Base-by-base conservation (phyloP, 2,888 invertebrate species). In the Microctonus hyperodae region DNA sequence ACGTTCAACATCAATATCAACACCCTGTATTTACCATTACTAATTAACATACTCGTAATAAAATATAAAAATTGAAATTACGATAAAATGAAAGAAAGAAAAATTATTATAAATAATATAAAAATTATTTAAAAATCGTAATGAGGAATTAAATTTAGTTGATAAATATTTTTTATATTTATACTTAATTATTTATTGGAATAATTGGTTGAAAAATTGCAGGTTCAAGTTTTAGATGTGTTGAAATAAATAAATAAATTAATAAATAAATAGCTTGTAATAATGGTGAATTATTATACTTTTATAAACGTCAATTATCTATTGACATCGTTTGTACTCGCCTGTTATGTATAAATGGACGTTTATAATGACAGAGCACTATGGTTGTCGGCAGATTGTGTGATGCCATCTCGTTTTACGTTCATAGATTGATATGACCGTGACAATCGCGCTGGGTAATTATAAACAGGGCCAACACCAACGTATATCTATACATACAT, bases 381-480 rank as follows among this genome's bases (percentile, higher is more conserved):
- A 6, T n/a, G 16, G 44, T 16, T 44, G 44, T 16, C 16, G 20
- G 44, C 6, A 16, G 16, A n/a, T 20, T 44, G 20, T 44, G 44
- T n/a, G 44, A 51, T 51, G 33, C 40, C 22, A 23, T 35, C n/a
- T 51, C 53, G n/a, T 53, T 44, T 16, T 50, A 23, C 28, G 16
- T 22, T 25, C 50, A 40, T 31, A 55, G 35, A 72, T 70, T 72
- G 67, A 71, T 69, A 70, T 72, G 72, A 70, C 72, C 72, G 63
- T 71, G 72, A 71, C 69, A 70, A 72, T 70, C 66, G 59, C 65
- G 63, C 63, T 62, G 65, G 62, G 35, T 58, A 70, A 69, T 72
- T 70, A 68, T 64, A 56, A 55, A 66, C 48, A 48, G 56, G 57
- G 67, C 37, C 66, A 56, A 56, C 48, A 31, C 57, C 56, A 22